Base-by-base conservation (phyloP, 2,888 invertebrate genomes). In the Acanthococcus lagerstroemiae region DNA sequence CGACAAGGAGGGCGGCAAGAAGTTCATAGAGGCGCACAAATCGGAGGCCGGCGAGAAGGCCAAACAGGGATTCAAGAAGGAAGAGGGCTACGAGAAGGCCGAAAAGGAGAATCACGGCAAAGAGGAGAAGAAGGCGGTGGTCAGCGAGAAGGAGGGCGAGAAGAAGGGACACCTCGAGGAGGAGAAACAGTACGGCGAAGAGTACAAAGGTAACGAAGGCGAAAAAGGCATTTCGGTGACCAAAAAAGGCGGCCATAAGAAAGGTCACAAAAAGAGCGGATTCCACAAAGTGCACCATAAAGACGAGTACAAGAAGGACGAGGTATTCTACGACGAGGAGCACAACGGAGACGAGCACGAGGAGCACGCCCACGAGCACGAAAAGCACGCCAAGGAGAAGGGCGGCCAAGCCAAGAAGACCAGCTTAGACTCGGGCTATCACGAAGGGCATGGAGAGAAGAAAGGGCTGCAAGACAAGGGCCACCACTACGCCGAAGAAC, bases 291-390 rank as follows among this genome's bases (percentile, higher is more conserved):
- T 85, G 1, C 86, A 84, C 76, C 81, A 83, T 76, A 87, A 87
- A 78, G 85, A 88, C 73, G 88, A 88, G 75, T 87, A 82, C 79
- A 86, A 87, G 75, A 87, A 87, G 73, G 84, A 86, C 72, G 86
- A 86, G 71, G 83, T 83, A 71, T 87, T 87, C 77, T 87, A 87
- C 74, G 87, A 87, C 72, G 84, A 85, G 56, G 81, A 82, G 25
- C 83, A 86, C 73, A 81, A 83, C 60, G 81, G 80, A 56, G 86
- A 85, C 0, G 80, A 84, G 73, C 83, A 81, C 73, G 81, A 83
- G 68, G 84, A 85, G 72, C 81, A 85, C 73, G 83, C 80, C 1
- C 78, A 80, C 69, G 77, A 78, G 68, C 78, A 83, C 67, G 78
- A 78, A 45, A 78, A 83, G 45, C 81, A 83, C 68, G 78, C 78